A percentile compares a stretch with the other conserved stretches of the same genome.
Evolutionary conservation across 1,140 invertebrate genomes (phyloP).

Genomic region (Drosophila truncata): DNA sequence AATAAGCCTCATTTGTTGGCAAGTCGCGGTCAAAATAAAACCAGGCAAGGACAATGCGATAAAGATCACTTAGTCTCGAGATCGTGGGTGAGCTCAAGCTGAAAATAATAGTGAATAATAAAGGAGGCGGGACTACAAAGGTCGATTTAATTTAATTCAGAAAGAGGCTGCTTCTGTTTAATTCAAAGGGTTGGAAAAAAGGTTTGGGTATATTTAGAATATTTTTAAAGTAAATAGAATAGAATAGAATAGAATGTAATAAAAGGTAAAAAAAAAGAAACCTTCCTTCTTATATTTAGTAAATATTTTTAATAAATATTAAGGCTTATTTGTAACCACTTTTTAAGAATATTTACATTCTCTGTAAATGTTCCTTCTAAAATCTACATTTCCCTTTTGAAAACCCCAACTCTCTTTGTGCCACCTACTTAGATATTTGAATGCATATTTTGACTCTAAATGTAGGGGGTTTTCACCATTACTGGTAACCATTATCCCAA

Average conservation of each 20-base stretch:
- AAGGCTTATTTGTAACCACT: not conserved
- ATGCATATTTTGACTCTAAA: not conserved
- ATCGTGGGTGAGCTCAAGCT: slow-evolving; percentile 10
- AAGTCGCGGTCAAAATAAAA: slow-evolving; percentile 72
- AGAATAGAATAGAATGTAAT: not conserved
- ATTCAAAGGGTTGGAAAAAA: not conserved
- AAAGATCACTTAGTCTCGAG: slow-evolving; percentile 57
- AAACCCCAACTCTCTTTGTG: not conserved
- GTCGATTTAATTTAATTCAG: slow-evolving; percentile 38
- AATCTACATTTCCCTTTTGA: not conserved
- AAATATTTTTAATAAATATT: not conserved
- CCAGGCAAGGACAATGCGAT: slow-evolving; percentile 66
- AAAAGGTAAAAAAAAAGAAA: not conserved
- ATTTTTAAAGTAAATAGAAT: not conserved
- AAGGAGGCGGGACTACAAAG: slow-evolving; percentile 7
- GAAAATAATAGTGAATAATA: not conserved
- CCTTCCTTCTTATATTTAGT: not conserved
- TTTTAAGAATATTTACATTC: not conserved
- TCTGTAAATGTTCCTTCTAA: not conserved
- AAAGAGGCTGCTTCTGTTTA: slow-evolving; percentile 40
- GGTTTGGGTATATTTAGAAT: not conserved
- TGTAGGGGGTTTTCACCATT: not conserved
- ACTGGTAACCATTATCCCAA: slow-evolving; percentile 19
- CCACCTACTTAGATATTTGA: slow-evolving; percentile 19
- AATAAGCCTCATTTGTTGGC: slow-evolving; percentile 80